A percentile compares a stretch with the other conserved stretches of the same genome.
phyloP scores from a whole-genome alignment of 2,888 invertebrate genomes.

The Lasioglossum villosulum region DNA sequence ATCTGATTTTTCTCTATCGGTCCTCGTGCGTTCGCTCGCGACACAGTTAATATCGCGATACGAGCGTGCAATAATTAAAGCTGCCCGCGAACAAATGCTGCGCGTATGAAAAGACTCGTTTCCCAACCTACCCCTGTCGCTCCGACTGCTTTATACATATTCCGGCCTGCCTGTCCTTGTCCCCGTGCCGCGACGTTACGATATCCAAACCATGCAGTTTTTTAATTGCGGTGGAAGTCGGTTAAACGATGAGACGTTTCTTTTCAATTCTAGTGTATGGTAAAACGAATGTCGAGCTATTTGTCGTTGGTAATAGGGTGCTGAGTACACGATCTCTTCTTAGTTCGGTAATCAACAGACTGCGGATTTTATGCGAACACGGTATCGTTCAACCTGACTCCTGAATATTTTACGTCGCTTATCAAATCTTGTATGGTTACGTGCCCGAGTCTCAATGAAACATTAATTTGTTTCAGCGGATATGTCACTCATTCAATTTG shows the following conservation, averaged over 20 bases:
- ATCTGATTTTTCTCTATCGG: not conserved
- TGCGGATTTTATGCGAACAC: no score
- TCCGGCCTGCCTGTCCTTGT: not conserved
- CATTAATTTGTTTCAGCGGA: not conserved
- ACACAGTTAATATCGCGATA: not conserved
- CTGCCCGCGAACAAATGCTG: not conserved
- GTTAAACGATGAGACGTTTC: not conserved
- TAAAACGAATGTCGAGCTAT: not conserved
- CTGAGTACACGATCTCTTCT: not conserved
- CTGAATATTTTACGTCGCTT: not conserved
- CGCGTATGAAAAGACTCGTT: conserved; percentile 1
- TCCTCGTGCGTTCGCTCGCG: not conserved
- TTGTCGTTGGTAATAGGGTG: not conserved
- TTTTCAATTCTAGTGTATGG: not conserved
- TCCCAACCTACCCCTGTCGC: not conserved
- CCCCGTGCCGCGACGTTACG: not conserved
- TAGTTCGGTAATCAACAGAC: not conserved
- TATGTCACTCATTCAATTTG: not conserved
- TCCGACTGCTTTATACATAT: not conserved
- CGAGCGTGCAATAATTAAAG: not conserved
- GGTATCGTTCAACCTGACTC: not conserved
- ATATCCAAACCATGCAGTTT: not conserved
- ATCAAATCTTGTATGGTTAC: not conserved
- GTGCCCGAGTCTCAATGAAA: not conserved
- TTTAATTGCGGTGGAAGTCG: not conserved